Evolutionary conservation across 2,888 invertebrate species (phyloP).

Genomic region (Terebella lapidaria): DNA sequence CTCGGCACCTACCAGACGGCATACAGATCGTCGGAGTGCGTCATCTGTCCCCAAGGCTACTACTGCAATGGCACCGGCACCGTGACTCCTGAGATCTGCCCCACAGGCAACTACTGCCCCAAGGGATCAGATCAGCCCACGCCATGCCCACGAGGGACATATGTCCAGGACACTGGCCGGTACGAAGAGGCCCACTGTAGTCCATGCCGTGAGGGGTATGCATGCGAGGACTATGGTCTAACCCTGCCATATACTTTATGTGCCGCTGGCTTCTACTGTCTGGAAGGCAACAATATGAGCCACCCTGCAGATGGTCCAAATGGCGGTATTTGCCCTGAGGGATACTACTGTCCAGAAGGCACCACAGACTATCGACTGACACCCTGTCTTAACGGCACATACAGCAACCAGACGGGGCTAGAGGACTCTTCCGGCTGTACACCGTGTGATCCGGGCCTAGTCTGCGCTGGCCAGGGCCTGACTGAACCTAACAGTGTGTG

Average conservation of each 20-base stretch:
- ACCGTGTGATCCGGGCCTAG: slow-evolving; percentile 42
- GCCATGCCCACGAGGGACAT: slow-evolving; percentile 44
- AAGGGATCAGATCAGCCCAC: slow-evolving; percentile 37
- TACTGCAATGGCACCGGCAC: slow-evolving; percentile 36
- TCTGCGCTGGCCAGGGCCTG: slow-evolving; percentile 38
- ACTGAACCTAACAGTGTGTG: slow-evolving; percentile 41
- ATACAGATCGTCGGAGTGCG: slow-evolving; percentile 30
- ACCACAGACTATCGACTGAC: slow-evolving; percentile 33
- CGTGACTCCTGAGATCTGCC: slow-evolving; percentile 36
- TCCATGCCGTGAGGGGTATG: slow-evolving; percentile 32
- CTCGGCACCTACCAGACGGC: slow-evolving; percentile 39
- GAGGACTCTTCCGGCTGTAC: slow-evolving; percentile 33
- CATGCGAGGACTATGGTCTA: slow-evolving; percentile 42
- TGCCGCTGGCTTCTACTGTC: slow-evolving; percentile 42
- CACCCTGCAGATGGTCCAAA: slow-evolving; percentile 18
- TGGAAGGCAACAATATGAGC: slow-evolving; percentile 17
- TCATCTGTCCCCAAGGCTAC: slow-evolving; percentile 44
- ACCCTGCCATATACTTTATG: slow-evolving; percentile 32
- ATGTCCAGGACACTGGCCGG: slow-evolving; percentile 31
- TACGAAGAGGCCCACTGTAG: slow-evolving; percentile 37
- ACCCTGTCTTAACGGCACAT: slow-evolving; percentile 48
- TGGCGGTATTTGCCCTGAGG: slow-evolving; percentile 43
- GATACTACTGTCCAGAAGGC: slow-evolving; percentile 43
- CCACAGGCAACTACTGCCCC: slow-evolving; percentile 44
- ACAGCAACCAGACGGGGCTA: slow-evolving; percentile 40